These are phyloP conservation scores for Calyptommatus sinebrachiatus DNA, from an alignment of 2,113 vertebrate species.

Conservation along the genomic window DNA sequence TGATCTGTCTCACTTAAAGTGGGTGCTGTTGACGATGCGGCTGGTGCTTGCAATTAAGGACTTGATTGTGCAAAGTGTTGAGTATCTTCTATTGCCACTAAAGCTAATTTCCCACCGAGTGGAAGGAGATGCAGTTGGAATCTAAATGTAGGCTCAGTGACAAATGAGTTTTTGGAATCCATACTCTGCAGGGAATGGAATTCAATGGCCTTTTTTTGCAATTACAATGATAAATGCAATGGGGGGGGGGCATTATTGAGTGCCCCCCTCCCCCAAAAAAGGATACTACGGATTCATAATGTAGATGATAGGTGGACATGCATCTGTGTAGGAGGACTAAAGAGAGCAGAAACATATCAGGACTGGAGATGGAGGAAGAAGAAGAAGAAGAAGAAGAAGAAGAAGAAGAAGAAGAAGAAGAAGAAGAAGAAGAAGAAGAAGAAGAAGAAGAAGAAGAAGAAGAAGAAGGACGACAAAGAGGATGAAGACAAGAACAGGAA, in stretches of 20 bases:
- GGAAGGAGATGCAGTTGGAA: constrained; percentile 21
- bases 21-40: neutral
- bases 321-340: no score
- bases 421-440: no score
- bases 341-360: neutral
- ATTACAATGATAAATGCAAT: constrained; percentile 13
- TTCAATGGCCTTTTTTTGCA: neutral
- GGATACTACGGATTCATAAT: neutral
- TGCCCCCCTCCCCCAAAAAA: constrained; percentile 13
- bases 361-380: no score
- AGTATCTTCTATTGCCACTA: constrained; percentile 27
- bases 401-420: no score
- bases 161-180: constrained; percentile 40
- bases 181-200: constrained; percentile 39
- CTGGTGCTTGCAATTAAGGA: constrained; percentile 8
- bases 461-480: no score
- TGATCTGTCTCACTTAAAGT: constrained; percentile 12
- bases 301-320: neutral
- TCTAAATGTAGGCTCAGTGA: constrained; percentile 33
- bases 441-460: no score
- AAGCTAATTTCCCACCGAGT: constrained; percentile 16
- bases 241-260: constrained; percentile 27
- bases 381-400: no score
- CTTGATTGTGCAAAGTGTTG: constrained; percentile 22
- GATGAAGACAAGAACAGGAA: no score